Conservation (phyloP, 2,888 invertebrate species). For the Microplitis manilae region DNA sequence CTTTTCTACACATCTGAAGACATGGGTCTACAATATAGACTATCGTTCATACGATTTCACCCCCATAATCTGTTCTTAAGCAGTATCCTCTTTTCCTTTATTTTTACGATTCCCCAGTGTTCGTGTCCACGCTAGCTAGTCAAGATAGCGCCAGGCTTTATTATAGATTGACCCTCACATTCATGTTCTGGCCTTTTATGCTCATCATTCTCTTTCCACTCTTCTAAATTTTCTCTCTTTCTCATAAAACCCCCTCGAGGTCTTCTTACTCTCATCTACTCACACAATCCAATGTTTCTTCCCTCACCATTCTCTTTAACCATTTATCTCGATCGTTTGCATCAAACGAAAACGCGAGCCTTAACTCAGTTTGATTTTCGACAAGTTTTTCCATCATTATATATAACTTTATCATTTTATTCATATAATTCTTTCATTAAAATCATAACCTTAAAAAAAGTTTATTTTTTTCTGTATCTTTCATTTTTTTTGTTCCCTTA, state of each 20-base stretch:
- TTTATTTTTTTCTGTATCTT: background rate
- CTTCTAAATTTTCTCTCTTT: slow-evolving; percentile 32
- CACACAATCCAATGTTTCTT: slow-evolving; percentile 47
- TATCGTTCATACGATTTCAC: slow-evolving; percentile 64
- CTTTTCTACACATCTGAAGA: background rate
- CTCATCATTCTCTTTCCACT: slow-evolving; percentile 25
- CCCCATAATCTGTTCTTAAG: slow-evolving; percentile 70
- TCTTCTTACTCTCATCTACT: slow-evolving; percentile 16
- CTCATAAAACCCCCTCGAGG: slow-evolving; percentile 24
- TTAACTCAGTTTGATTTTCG: slow-evolving; percentile 26
- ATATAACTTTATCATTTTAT: slow-evolving; percentile 25
- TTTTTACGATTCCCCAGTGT: slow-evolving; percentile 65
- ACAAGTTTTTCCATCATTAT: background rate
- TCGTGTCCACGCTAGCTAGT: slow-evolving; percentile 62
- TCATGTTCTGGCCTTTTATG: slow-evolving; percentile 58
- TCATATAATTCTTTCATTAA: slow-evolving; percentile 24
- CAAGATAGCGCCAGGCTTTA: slow-evolving; percentile 68
- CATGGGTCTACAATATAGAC: slow-evolving; percentile 24
- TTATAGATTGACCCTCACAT: slow-evolving; percentile 70
- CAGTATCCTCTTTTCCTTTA: slow-evolving; percentile 61
- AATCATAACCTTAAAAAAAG: slow-evolving; percentile 14
- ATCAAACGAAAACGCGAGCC: slow-evolving; percentile 54
- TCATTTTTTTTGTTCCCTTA: background rate
- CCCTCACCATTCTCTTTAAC: slow-evolving; percentile 54
- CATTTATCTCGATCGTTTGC: slow-evolving; percentile 70